Evolutionary conservation across 2,888 invertebrate genomes (phyloP).

Genomic region (Chloromyia formosa): DNA sequence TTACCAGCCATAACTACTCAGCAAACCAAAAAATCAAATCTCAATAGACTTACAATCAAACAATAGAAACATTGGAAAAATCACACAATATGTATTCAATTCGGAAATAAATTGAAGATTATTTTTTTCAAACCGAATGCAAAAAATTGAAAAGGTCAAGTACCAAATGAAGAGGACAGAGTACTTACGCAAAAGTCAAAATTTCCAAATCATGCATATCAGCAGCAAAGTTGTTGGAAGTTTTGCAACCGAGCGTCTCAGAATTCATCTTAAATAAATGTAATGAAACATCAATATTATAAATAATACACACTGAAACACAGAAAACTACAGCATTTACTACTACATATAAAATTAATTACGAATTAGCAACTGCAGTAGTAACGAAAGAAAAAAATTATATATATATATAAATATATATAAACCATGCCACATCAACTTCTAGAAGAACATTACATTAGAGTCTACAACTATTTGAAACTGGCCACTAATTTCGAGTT

Average conservation of each 20-base stretch:
- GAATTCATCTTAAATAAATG: no score
- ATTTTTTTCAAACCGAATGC: neutral
- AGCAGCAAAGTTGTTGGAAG: slow-evolving; percentile 43
- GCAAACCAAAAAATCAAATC: slow-evolving; percentile 36
- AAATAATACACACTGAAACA: slow-evolving; percentile 20
- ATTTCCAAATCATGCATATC: no score
- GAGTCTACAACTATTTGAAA: slow-evolving; percentile 36
- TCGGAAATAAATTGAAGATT: neutral
- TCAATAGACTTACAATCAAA: slow-evolving; percentile 45
- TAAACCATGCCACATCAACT: neutral
- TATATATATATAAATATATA: neutral
- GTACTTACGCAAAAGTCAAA: neutral
- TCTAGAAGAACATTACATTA: slow-evolving; percentile 17
- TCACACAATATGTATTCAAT: neutral
- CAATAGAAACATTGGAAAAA: slow-evolving; percentile 37
- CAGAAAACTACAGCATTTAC: slow-evolving; percentile 26
- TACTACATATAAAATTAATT: slow-evolving; percentile 37
- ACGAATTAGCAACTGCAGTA: slow-evolving; percentile 46
- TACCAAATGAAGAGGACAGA: slow-evolving; percentile 6
- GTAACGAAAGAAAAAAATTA: slow-evolving; percentile 28
- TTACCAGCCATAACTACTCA: slow-evolving; percentile 39
- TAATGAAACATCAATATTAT: slow-evolving; percentile 37
- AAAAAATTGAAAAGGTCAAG: slow-evolving; percentile 10
- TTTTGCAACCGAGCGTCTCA: slow-evolving; percentile 39
- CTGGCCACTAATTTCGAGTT: slow-evolving; percentile 46